These are phyloP conservation scores for Amazona ochrocephala DNA, from an alignment of 2,797 vertebrate species.

Conservation along the genomic window DNA sequence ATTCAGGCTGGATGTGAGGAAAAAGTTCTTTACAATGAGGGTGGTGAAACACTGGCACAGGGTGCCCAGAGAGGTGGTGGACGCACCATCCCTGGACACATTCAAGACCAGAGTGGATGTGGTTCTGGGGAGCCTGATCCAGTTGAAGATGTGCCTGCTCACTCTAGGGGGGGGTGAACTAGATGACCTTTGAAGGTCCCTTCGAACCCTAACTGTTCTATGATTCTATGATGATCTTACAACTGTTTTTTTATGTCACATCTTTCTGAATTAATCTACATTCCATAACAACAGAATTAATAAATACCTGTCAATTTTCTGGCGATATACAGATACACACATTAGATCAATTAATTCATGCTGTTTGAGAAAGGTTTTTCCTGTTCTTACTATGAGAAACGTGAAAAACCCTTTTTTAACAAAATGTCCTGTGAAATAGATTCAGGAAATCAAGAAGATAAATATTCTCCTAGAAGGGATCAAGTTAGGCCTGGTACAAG, in stretches of 20 bases:
- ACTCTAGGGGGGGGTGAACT: neutral
- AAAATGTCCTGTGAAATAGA: neutral
- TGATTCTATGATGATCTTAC: neutral
- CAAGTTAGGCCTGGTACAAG: neutral
- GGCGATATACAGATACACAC: neutral
- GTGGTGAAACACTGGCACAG: neutral
- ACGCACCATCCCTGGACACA: neutral
- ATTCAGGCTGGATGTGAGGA: neutral
- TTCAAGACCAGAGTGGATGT: neutral
- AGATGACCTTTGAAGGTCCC: neutral
- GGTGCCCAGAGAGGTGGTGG: neutral
- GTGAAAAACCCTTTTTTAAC: neutral
- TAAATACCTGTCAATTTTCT: neutral
- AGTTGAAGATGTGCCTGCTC: neutral
- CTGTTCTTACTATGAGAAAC: neutral
- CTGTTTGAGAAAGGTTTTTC: neutral
- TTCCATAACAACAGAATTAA: neutral
- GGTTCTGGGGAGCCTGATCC: neutral
- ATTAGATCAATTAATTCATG: neutral
- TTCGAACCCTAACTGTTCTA: neutral
- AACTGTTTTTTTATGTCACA: neutral
- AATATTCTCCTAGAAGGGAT: neutral
- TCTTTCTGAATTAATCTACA: neutral
- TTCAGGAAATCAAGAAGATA: neutral
- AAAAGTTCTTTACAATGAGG: neutral